These are phyloP conservation scores for Hyalella azteca DNA, from an alignment of 2,888 invertebrate species.

Conservation along the genomic window DNA sequence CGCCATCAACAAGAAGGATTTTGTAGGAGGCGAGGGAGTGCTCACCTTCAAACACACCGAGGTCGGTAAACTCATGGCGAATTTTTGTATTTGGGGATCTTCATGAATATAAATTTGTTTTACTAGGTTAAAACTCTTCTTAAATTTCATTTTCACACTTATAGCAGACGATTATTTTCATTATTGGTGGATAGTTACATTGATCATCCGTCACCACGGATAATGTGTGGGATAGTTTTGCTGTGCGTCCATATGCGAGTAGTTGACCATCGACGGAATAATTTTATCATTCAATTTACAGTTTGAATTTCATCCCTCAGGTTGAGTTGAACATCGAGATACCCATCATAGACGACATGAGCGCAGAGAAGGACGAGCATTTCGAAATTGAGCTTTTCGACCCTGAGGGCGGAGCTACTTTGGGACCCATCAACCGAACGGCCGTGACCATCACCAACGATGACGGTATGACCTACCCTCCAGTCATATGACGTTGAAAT, in stretches of 20 bases:
- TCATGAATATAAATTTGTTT: no score
- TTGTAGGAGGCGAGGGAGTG: slow-evolving; percentile 66
- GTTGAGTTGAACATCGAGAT: slow-evolving; percentile 67
- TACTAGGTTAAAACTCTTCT: no score
- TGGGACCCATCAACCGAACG: slow-evolving; percentile 65
- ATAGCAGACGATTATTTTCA: no score
- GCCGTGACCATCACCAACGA: slow-evolving; percentile 68
- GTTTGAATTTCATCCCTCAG: slow-evolving; percentile 59
- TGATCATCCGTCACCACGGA: no score
- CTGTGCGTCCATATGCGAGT: no score
- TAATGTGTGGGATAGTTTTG: no score
- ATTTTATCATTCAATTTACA: no score
- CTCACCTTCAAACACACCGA: slow-evolving; percentile 65
- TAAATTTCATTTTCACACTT: no score
- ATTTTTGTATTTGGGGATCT: no score
- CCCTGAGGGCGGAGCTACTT: slow-evolving; percentile 65
- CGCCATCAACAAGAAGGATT: slow-evolving; percentile 68
- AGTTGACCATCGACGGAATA: no score
- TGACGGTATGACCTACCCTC: slow-evolving; percentile 62
- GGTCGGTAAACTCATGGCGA: slow-evolving; percentile 56
- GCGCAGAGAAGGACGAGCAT: slow-evolving; percentile 69
- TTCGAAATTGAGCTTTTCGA: slow-evolving; percentile 68
- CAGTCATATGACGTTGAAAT: no score
- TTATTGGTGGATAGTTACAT: no score
- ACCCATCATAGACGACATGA: slow-evolving; percentile 68